Percentiles rank a stretch among this genome's conserved stretches.
Conservation (phyloP, 2,113 vertebrate species). For the Pelodiscus sinensis region DNA sequence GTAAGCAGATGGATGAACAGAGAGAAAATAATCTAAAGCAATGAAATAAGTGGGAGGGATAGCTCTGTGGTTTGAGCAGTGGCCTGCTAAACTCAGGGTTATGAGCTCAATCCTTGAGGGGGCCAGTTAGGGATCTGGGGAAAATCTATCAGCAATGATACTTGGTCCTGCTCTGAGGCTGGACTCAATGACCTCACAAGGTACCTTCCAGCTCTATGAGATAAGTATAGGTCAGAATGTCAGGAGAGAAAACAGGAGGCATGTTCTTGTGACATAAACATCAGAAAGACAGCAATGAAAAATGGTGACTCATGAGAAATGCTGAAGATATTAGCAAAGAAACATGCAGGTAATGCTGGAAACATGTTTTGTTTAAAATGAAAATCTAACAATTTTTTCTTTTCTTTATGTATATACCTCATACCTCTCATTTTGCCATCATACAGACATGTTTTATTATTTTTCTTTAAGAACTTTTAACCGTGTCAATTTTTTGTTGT, state of each 20-base stretch:
- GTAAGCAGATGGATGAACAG: constrained; percentile 32
- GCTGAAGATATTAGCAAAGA: not conserved
- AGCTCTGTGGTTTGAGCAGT: too few species aligned
- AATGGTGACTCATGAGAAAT: not conserved
- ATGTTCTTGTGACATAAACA: not conserved
- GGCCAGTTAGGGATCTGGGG: too few species aligned
- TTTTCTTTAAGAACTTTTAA: not conserved
- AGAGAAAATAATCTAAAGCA: constrained; percentile 40
- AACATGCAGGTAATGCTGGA: not conserved
- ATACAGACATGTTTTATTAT: not conserved
- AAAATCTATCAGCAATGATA: too few species aligned
- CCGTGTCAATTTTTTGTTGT: not conserved
- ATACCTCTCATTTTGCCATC: not conserved
- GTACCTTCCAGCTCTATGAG: too few species aligned
- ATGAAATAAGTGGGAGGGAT: not conserved
- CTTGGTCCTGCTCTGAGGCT: too few species aligned
- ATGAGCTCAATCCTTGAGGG: too few species aligned
- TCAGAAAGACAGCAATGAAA: not conserved
- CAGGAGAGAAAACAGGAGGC: constrained; percentile 61
- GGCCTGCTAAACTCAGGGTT: too few species aligned
- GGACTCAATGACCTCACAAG: too few species aligned
- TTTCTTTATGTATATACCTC: not conserved
- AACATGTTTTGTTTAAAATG: not conserved
- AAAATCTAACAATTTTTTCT: not conserved
- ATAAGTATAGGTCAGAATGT: not conserved